phyloP scores from a whole-genome alignment of 2,888 invertebrate genomes.

The Rhorus exstirpatorius region DNA sequence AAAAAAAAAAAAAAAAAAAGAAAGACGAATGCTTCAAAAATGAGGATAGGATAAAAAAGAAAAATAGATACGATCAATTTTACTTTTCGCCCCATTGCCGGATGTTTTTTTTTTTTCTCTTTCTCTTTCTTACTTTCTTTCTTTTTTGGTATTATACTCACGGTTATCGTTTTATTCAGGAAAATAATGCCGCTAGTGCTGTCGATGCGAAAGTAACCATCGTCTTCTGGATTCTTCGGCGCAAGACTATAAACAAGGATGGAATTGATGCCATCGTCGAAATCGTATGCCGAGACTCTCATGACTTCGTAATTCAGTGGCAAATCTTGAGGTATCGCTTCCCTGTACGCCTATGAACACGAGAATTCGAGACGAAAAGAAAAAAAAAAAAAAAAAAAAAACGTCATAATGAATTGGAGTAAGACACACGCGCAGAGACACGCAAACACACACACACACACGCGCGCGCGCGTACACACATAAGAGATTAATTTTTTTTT shows the following conservation, averaged over 20 bases:
- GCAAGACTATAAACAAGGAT: constrained; percentile 90
- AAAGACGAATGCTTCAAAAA: too few relatives aligned
- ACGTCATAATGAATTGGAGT: constrained; percentile 3
- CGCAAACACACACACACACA: too few relatives aligned
- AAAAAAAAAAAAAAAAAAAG: constrained; percentile 52
- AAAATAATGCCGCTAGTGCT: constrained; percentile 94
- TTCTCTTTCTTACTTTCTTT: background rate
- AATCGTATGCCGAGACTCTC: constrained; percentile 96
- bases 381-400: constrained; percentile 21
- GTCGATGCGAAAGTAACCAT: constrained; percentile 93
- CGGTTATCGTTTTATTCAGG: constrained; percentile 88
- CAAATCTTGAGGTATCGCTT: constrained; percentile 94
- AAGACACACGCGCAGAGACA: constrained; percentile 9
- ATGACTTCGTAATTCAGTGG: constrained; percentile 91
- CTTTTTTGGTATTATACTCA: constrained; percentile 6
- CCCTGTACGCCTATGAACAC: constrained; percentile 87
- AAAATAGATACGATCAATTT: too few relatives aligned
- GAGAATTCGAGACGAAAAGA: constrained; percentile 26
- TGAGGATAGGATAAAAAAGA: too few relatives aligned
- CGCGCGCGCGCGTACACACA: constrained; percentile 4
- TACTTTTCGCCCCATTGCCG: too few relatives aligned
- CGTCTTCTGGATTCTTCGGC: constrained; percentile 86
- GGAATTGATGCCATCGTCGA: constrained; percentile 97
- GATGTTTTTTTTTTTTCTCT: too few relatives aligned
- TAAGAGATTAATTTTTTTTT: constrained; percentile 39